These are phyloP conservation scores for Panagrolaimus sp. DNA, from an alignment of 1,140 invertebrate species.

Conservation along the genomic window DNA sequence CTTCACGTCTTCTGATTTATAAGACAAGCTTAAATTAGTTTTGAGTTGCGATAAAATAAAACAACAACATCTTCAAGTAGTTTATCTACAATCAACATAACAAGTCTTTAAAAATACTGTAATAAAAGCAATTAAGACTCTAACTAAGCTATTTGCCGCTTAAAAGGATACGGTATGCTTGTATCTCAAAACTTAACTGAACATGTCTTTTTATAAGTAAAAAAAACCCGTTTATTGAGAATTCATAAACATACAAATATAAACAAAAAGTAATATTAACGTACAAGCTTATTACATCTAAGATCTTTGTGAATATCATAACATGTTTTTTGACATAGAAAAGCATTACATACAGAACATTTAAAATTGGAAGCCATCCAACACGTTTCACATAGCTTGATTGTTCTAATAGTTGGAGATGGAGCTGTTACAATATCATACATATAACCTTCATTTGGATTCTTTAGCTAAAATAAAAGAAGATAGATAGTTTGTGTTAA, in stretches of 20 bases:
- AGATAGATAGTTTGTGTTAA: background rate
- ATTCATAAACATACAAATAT: background rate
- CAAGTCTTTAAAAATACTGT: too few species aligned
- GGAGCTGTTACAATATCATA: constrained; percentile 6
- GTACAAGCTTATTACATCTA: background rate
- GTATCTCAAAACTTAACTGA: too few species aligned
- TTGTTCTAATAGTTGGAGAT: background rate
- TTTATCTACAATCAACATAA: too few species aligned
- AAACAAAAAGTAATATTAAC: background rate
- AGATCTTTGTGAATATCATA: constrained; percentile 4
- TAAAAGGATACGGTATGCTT: too few species aligned
- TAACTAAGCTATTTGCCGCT: too few species aligned
- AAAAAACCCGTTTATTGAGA: too few species aligned
- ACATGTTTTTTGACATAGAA: background rate
- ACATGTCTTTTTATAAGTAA: too few species aligned
- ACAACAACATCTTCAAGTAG: too few species aligned
- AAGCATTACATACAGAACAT: background rate
- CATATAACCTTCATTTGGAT: background rate
- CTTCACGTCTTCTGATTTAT: too few species aligned
- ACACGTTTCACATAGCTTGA: constrained; percentile 5
- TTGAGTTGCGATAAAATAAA: too few species aligned
- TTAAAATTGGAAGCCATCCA: background rate
- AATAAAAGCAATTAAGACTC: too few species aligned
- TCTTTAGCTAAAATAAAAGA: background rate
- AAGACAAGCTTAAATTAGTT: too few species aligned